These are phyloP conservation scores for Calameuta filiformis DNA, from an alignment of 2,888 invertebrate species.

Conservation along the genomic window DNA sequence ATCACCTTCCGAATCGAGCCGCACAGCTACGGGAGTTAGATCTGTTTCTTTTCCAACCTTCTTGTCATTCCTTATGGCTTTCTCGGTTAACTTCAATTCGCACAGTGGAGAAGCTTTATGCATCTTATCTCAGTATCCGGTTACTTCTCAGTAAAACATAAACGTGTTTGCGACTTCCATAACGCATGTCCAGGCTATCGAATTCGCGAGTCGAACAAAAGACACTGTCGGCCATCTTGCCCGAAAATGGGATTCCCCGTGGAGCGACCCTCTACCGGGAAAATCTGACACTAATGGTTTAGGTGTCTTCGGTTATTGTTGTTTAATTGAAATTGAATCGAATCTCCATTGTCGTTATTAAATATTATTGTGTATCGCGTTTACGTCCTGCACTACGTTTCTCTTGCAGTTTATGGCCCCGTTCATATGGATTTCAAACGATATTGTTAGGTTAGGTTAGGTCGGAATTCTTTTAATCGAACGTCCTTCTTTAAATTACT, in stretches of 20 bases:
- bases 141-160: constrained; percentile 14
- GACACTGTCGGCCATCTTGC: not conserved
- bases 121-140: constrained; percentile 38
- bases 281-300: not conserved
- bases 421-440: not conserved
- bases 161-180: not conserved
- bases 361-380: not conserved
- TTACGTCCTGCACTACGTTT: not conserved
- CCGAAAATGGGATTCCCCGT: not conserved
- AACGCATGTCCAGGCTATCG: not conserved
- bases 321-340: not conserved
- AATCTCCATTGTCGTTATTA: not conserved
- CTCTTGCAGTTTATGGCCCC: not conserved
- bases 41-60: not conserved
- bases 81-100: constrained; percentile 6
- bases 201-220: not conserved
- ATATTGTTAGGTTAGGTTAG: not conserved
- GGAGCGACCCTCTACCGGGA: not conserved
- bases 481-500: not conserved
- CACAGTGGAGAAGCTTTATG: constrained; percentile 40
- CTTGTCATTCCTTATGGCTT: not conserved
- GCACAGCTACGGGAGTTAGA: not conserved
- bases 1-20: not conserved
- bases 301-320: not conserved
- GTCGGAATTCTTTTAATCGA: not conserved